These are phyloP conservation scores for Caenorhabditis afra DNA, from an alignment of 2,888 invertebrate genomes.

Conservation along the genomic window DNA sequence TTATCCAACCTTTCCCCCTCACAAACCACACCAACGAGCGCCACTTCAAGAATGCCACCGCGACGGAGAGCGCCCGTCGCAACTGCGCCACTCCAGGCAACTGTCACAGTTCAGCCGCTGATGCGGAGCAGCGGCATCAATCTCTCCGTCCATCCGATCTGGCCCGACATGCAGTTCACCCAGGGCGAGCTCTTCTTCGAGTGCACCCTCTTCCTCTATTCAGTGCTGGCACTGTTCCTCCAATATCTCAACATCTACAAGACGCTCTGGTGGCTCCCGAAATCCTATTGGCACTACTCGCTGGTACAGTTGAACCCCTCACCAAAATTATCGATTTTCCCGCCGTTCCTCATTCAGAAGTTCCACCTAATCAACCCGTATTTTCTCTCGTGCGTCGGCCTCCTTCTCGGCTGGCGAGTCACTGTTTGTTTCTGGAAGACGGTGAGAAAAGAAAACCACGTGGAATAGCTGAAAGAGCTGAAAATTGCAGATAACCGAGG, in stretches of 20 bases:
- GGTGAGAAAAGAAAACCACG: too few species aligned
- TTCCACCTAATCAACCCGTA: slow-evolving; percentile 94
- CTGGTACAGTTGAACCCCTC: too few species aligned
- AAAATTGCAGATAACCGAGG: slow-evolving; percentile 69
- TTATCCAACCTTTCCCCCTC: too few species aligned
- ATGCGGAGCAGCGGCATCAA: slow-evolving; percentile 55
- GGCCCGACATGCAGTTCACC: slow-evolving; percentile 68
- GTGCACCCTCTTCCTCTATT: slow-evolving; percentile 89
- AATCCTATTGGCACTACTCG: slow-evolving; percentile 90
- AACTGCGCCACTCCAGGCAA: too few species aligned
- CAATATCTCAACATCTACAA: slow-evolving; percentile 96
- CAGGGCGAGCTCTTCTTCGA: slow-evolving; percentile 89
- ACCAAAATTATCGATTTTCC: neutral
- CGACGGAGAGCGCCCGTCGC: too few species aligned
- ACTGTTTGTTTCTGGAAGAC: slow-evolving; percentile 84
- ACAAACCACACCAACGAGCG: too few species aligned
- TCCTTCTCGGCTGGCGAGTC: slow-evolving; percentile 88
- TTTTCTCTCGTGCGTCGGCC: slow-evolving; percentile 89
- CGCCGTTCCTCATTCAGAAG: slow-evolving; percentile 86
- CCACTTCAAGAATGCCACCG: slow-evolving; percentile 23
- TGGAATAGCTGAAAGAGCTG: too few species aligned
- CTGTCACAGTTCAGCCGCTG: too few species aligned
- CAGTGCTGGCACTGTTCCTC: slow-evolving; percentile 87
- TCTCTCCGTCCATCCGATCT: slow-evolving; percentile 68
- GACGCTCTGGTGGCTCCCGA: slow-evolving; percentile 97